Base-by-base conservation (phyloP, 2,888 invertebrate genomes). In the Argyresthia albistria region DNA sequence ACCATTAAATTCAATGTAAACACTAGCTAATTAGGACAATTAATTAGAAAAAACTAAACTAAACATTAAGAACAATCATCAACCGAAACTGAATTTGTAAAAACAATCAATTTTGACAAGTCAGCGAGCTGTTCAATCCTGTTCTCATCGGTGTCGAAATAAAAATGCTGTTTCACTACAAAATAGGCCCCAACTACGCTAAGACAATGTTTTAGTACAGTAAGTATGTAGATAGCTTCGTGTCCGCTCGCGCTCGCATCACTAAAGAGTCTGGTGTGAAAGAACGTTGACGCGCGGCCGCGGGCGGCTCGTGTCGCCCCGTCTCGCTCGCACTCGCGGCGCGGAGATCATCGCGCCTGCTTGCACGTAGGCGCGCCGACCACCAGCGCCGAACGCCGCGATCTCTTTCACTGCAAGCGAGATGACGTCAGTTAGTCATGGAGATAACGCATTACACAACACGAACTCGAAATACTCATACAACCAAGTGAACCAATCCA, bases 371-470 rank as follows among this genome's bases (percentile, higher is more conserved):
- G 77, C 65, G 73, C 78, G 64, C 74, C 73, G 60, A 74, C 10
- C 42, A 8, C 66, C 62, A 70, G 74, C 66, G 81, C 74, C 80
- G 82, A 76, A 75, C 82, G 80, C 67, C 76, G 75, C 67, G 72
- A 70, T 78, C 77, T 76, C 75, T 83, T 83, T 84, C 84, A 84
- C 84, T 84, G 83, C 1, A 49, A 61, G 50, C 2, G 25, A 25
- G 25, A 25, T 25, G 25, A 25, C 2, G 25, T 25, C 3, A 25
- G 25, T 6, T 2, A 25, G 25, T 4, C 25, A 25, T 25, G 25
- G 25, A 25, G 3, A 25, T 25, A 25, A 25, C 3, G 2, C 25
- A 25, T 25, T 25, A n/a, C n/a, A n/a, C n/a, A n/a, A n/a, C 25
- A 25, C 6, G 2, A n/a, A 25, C 25, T 25, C 25, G 6, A 25